Conservation (phyloP, 2,888 invertebrate genomes). For the Spilarctia lutea region DNA sequence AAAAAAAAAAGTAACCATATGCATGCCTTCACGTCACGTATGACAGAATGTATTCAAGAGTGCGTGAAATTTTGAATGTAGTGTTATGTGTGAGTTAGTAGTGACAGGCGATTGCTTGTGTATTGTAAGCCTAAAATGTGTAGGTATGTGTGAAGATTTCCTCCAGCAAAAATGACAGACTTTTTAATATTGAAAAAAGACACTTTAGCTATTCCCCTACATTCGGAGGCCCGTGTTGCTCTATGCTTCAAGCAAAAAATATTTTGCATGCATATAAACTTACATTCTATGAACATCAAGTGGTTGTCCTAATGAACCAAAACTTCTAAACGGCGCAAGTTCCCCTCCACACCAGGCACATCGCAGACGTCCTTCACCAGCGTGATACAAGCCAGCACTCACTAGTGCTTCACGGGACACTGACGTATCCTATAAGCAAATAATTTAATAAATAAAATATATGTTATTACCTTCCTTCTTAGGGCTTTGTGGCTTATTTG, state of each 20-base stretch:
- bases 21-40: too few species aligned
- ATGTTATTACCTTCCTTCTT: neutral
- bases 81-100: too few species aligned
- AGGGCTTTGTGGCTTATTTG: too few species aligned
- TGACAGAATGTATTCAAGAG: too few species aligned
- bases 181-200: too few species aligned
- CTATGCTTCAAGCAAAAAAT: neutral
- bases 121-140: too few species aligned
- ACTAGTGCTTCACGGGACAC: slow-evolving; percentile 91
- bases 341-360: slow-evolving; percentile 94
- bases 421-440: slow-evolving; percentile 68
- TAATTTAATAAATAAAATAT: neutral
- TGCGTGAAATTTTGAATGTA: too few species aligned
- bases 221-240: neutral
- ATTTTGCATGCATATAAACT: slow-evolving; percentile 34
- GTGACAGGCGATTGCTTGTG: too few species aligned
- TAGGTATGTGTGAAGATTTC: too few species aligned
- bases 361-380: slow-evolving; percentile 89
- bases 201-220: too few species aligned
- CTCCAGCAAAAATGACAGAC: too few species aligned
- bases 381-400: slow-evolving; percentile 94
- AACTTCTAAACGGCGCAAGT: slow-evolving; percentile 87
- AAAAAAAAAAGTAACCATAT: too few species aligned
- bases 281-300: slow-evolving; percentile 88
- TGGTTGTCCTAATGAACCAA: slow-evolving; percentile 87